Evolutionary conservation across 2,113 vertebrate species (phyloP), one percentile per base, ranked within the genome.

Genomic region (Xenopus laevis): DNA sequence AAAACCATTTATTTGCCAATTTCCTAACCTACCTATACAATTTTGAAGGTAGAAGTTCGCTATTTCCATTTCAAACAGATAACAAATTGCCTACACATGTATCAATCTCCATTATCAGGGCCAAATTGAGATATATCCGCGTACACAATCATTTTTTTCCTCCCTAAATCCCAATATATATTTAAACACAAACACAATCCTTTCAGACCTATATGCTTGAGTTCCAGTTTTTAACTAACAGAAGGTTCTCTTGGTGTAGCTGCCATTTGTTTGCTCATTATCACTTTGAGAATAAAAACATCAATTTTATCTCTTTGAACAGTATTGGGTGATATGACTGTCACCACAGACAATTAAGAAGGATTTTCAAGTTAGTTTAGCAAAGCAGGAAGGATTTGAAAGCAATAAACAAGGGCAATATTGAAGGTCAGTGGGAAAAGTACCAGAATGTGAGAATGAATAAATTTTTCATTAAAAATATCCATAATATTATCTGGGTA

Each of bases 281-380:
- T 74, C 20, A 67, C 72, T 27, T 33, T 8, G 40, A 67, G 21
- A 60, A 64, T 64, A 55, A 71, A 47, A 61, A 27, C 60, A 72
- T 74, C 52, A 74, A 65, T 45, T 30, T 21, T 47, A 44, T 67
- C 59, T 44, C 64, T 60, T 20, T 46, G 62, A 58, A 67, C 33
- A 47, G 53, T 58, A 73, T 58, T 47, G 71, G 52, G 72, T 60
- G 65, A 60, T 55, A 52, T 66, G 16, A 18, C 40, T 74, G 63
- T 64, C 71, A 72, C 71, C 44, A 64, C 18, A 57, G 55, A 65
- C 71, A 72, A 65, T 72, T 65, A 72, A 65, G 61, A 72, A 55
- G 13, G 61, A 17, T 65, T 65, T 64, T 63, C 46, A 64, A 46
- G n/a, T 72, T 72, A 72, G 61, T 57, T 16, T 58, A 61, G 58